phyloP scores from a whole-genome alignment of 2,797 vertebrate genomes.

The Myotis daubentonii region DNA sequence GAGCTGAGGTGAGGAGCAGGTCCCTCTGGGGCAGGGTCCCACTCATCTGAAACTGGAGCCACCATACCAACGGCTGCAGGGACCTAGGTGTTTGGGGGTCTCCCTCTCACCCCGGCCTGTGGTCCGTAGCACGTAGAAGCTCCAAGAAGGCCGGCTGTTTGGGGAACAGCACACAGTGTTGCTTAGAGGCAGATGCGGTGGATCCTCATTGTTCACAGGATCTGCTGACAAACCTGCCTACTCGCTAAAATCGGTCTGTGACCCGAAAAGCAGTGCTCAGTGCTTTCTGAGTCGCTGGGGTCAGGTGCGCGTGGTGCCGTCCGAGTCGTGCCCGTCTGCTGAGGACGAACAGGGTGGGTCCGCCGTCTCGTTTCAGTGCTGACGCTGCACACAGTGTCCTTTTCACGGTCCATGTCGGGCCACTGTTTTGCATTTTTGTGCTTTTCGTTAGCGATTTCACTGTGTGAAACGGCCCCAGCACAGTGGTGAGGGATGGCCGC shows the following conservation, averaged over 20 bases:
- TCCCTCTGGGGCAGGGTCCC: neutral
- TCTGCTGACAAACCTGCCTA: neutral
- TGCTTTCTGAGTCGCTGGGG: fast-evolving
- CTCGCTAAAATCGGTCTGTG: neutral
- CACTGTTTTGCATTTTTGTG: neutral
- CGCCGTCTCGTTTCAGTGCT: neutral
- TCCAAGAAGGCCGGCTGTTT: neutral
- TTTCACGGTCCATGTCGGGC: fast-evolving
- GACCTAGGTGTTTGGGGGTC: neutral
- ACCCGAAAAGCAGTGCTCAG: fast-evolving
- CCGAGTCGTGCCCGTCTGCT: fast-evolving
- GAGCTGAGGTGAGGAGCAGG: fast-evolving
- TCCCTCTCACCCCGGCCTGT: neutral
- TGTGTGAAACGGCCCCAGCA: neutral
- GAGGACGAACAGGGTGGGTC: fast-evolving
- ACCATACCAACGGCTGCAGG: neutral
- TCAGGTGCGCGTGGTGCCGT: fast-evolving
- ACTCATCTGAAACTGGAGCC: neutral
- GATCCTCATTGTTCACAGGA: fast-evolving
- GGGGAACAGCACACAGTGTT: fast-evolving
- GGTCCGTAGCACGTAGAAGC: neutral
- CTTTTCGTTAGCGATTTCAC: neutral
- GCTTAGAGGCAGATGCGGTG: fast-evolving
- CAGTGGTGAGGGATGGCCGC: neutral
- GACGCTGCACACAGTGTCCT: fast-evolving